These are phyloP conservation scores for Archilochus colubris DNA, from an alignment of 2,113 vertebrate genomes.

Conservation along the genomic window DNA sequence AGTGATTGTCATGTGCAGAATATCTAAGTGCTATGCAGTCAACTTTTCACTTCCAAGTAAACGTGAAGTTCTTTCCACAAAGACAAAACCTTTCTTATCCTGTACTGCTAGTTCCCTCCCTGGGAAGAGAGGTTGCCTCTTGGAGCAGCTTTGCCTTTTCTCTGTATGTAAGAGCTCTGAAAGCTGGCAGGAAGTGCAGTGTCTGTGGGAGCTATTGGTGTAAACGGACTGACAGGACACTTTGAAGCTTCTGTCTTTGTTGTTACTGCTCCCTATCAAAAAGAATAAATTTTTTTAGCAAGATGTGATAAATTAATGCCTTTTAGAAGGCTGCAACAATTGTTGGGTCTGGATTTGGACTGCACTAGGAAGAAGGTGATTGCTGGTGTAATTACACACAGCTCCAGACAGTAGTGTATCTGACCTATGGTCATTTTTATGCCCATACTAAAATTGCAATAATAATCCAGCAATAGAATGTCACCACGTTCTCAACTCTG, in stretches of 20 bases:
- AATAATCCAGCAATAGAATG: background rate
- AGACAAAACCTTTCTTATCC: constrained; percentile 2
- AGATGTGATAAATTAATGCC: background rate
- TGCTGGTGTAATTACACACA: background rate
- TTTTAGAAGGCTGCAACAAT: background rate
- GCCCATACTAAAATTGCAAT: background rate
- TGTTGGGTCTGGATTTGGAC: background rate
- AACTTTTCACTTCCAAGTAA: constrained; percentile 34
- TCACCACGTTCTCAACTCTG: background rate
- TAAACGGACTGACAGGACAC: background rate
- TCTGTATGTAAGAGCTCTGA: constrained; percentile 12
- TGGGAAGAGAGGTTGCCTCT: constrained; percentile 16
- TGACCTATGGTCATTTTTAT: constrained; percentile 16
- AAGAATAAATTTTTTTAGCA: background rate
- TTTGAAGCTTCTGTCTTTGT: background rate
- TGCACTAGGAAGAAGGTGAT: background rate
- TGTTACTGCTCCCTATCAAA: background rate
- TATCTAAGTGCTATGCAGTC: background rate
- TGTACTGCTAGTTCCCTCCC: background rate
- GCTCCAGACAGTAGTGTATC: background rate
- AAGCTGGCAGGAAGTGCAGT: constrained; percentile 18
- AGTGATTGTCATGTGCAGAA: constrained; percentile 40
- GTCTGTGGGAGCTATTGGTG: background rate
- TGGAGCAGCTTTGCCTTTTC: constrained; percentile 1
- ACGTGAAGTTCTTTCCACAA: constrained; percentile 25